Percentiles rank a stretch among this genome's conserved stretches.
Evolutionary conservation across 2,888 invertebrate genomes (phyloP).

Genomic region (Saturnia japonica): DNA sequence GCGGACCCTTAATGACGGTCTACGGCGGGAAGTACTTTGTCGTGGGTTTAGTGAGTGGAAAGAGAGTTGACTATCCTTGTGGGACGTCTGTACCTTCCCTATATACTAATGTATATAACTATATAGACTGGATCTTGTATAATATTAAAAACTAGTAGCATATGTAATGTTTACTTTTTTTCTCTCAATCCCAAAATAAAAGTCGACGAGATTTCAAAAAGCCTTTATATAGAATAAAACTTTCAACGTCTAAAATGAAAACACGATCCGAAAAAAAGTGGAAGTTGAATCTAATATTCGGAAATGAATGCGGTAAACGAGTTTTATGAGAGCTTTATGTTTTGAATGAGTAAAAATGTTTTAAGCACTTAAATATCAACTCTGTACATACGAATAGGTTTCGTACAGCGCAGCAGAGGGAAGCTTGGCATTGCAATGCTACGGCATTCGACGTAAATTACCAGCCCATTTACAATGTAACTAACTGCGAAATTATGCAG

Average conservation of each 20-base stretch:
- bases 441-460: slow-evolving; percentile 40
- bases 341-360: slow-evolving; percentile 47
- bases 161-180: not conserved
- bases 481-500: slow-evolving; percentile 43
- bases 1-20: slow-evolving; percentile 70
- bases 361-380: slow-evolving; percentile 49
- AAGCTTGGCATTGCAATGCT: not conserved
- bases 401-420: slow-evolving; percentile 3
- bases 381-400: slow-evolving; percentile 29
- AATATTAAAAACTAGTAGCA: slow-evolving; percentile 45
- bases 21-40: slow-evolving; percentile 64
- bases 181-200: not conserved
- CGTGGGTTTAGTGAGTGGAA: slow-evolving; percentile 72
- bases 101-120: slow-evolving; percentile 69
- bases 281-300: slow-evolving; percentile 39
- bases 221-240: not conserved
- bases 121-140: slow-evolving; percentile 61
- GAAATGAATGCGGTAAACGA: slow-evolving; percentile 34
- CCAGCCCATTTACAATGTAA: slow-evolving; percentile 33
- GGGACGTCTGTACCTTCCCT: slow-evolving; percentile 70
- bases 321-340: slow-evolving; percentile 36
- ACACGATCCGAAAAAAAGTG: not conserved
- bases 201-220: not conserved
- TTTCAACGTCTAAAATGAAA: not conserved
- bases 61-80: slow-evolving; percentile 66